Base-by-base conservation (phyloP, 2,888 invertebrate species). In the Patella ulyssiponensis region DNA sequence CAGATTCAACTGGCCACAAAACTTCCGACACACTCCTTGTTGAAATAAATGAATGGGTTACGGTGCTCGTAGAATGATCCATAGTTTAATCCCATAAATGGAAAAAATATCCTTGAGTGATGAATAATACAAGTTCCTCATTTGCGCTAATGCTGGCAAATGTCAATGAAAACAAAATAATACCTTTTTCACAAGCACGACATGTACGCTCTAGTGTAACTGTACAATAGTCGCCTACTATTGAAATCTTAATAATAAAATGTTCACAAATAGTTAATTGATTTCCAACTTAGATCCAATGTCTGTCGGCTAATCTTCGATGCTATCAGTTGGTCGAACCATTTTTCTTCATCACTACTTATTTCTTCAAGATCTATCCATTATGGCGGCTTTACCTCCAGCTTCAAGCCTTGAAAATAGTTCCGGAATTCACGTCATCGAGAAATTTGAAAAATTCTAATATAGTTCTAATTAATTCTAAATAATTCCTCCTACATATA, bases 331-430 rank as follows among this genome's bases (percentile, higher is more conserved):
- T 4, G 3, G 64, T 23, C 23, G 64, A 20, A 23, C 64, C 64
- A 64, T 64, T 64, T 64, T 64, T 23, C 64, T 64, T 64, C 64
- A 64, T 64, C 23, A 20, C 23, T 64, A 20, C 23, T 64, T 23
- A 23, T 20, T 20, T 64, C 64, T 64, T 64, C 64, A 64, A 64
- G 20, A 64, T 23, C 64, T 64, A 64, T 58, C 58, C 64, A 74
- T 64, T 64, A 74, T 74, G 74, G 74, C 74, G 74, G 74, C 74
- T 51, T 51, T 74, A 51, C 74, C 74, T 51, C 52, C 64, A 64
- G 51, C 58, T 64, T 69, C n/a, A 69, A 74, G 74, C 52, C 69
- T 74, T 64, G 74, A 74, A 74, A 69, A 69, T 74, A 74, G 74
- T 74, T 20, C 74, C 20, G 64, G 20, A 20, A 64, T 64, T 64